These are phyloP conservation scores for Ephydatia muelleri DNA, from an alignment of 37 sponge, comb jelly and placozoan genomes.

Conservation along the genomic window DNA sequence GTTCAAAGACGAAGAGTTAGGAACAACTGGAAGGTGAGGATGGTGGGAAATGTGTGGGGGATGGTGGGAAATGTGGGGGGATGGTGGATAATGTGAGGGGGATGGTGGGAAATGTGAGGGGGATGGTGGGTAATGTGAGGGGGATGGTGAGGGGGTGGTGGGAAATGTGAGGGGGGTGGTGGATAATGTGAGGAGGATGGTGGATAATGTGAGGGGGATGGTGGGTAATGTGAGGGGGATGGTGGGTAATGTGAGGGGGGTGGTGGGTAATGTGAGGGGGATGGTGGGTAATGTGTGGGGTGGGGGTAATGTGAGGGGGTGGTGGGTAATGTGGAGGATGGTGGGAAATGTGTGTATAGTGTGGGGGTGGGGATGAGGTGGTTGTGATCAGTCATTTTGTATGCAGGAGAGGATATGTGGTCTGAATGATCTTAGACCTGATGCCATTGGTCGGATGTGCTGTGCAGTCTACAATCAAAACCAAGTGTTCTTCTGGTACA, in stretches of 20 bases:
- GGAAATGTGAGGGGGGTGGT: too few relatives aligned
- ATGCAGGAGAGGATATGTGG: constrained; percentile 57
- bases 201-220: too few relatives aligned
- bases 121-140: not conserved
- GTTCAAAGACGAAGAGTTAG: constrained; percentile 28
- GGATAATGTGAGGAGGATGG: too few relatives aligned
- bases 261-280: not conserved
- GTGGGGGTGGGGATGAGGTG: too few relatives aligned
- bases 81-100: not conserved
- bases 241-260: not conserved
- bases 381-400: not conserved
- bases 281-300: not conserved
- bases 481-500: constrained; percentile 44
- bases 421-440: constrained; percentile 54
- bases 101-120: not conserved
- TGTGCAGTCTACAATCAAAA: constrained; percentile 13
- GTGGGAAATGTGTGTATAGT: too few relatives aligned
- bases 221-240: not conserved
- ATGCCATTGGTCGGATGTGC: constrained; percentile 34
- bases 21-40: constrained; percentile 79
- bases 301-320: too few relatives aligned
- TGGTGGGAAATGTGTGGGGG: not conserved
- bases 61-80: too few relatives aligned
- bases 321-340: too few relatives aligned
- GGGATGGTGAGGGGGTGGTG: too few relatives aligned